Evolutionary conservation across 2,888 invertebrate genomes (phyloP), one percentile per base, ranked within the genome.

Genomic region (Apotomis turbidana): DNA sequence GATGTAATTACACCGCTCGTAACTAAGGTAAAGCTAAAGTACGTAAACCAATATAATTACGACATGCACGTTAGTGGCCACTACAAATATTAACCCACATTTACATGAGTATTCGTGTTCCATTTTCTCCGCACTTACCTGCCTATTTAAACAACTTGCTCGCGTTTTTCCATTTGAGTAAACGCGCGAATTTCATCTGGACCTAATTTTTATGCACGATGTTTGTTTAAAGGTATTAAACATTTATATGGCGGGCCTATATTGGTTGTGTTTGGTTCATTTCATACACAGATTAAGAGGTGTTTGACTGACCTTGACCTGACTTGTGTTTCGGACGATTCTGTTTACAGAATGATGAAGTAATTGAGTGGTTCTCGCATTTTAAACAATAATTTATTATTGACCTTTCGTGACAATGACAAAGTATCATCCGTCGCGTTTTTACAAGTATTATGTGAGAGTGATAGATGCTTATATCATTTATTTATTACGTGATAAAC

Each of bases 11-110:
- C 27, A 52, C 36, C 10, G 51, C 51, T 62, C 51, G 51, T 62
- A 62, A 62, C 49, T 62, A 51, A 36, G 8, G 59, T 51, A 51
- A 10, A 12, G 38, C 59, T 8, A 70, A 70, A 51, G 51, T 62
- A 57, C 60, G 59, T 54, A 66, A 71, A 66, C 66, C 52, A 64
- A 70, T 70, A 70, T 54, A 38, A 58, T 57, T 63, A 71, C 54
- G 36, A 54, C 49, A 27, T 58, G 64, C 58, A 54, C 54, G 49
- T 71, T 71, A 71, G 66, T 71, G 49, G 70, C 59, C 60, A 71
- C 66, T 71, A 67, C 66, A 71, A 71, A 67, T 71, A 66, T 71
- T 71, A 67, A 67, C 66, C 66, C 49, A 71, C 66, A 67, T 71
- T 71, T 67, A 55, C 60, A 55, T 27, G 71, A 67, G 60, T 49